These are phyloP conservation scores for Leptopilina clavipes DNA, from an alignment of 1,140 invertebrate genomes.

Conservation along the genomic window DNA sequence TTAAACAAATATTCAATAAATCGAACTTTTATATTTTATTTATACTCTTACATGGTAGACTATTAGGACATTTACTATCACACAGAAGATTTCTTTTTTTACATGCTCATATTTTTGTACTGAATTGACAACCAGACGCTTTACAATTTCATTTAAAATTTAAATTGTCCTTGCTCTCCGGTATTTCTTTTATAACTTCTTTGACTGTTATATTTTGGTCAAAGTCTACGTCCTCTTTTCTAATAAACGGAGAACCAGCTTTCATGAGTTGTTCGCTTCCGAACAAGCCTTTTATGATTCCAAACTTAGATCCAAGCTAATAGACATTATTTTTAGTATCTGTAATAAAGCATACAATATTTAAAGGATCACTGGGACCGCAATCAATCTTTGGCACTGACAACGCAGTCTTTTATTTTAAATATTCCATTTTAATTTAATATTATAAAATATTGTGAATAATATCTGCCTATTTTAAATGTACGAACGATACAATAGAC, in stretches of 20 bases:
- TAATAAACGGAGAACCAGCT: neutral
- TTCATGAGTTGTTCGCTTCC: neutral
- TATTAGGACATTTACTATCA: neutral
- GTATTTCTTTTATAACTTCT: no score
- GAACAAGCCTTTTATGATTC: no score
- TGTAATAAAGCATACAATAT: neutral
- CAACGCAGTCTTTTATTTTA: neutral
- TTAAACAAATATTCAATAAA: neutral
- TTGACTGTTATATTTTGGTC: neutral
- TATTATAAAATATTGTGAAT: no score
- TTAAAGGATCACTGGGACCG: neutral
- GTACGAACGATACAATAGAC: no score
- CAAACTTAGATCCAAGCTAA: neutral
- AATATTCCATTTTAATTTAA: no score
- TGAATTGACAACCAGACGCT: neutral
- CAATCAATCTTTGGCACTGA: neutral
- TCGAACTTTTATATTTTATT: neutral
- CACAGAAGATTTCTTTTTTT: neutral
- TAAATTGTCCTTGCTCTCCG: no score
- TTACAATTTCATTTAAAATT: no score
- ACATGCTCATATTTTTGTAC: neutral
- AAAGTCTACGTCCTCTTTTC: conserved; percentile 37
- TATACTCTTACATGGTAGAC: neutral
- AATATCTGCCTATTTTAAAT: no score
- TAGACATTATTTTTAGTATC: neutral